Conservation (phyloP, 2,888 invertebrate species). For the Trisateles emortualis region DNA sequence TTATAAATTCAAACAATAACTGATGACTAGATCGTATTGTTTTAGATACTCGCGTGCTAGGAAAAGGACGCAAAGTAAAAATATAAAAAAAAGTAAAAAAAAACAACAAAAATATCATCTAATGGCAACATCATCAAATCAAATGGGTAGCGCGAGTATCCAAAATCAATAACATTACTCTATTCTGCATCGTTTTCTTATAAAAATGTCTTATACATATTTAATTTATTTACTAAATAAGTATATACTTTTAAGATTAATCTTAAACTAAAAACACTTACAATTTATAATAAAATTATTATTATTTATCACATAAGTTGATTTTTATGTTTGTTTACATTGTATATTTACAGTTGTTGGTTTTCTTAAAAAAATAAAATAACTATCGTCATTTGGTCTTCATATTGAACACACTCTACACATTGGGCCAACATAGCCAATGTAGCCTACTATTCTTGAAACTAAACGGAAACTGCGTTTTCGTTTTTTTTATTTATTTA, state of each 20-base stretch:
- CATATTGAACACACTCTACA: too few species aligned
- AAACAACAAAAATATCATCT: conserved; percentile 1
- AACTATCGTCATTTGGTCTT: too few species aligned
- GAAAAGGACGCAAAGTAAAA: not conserved
- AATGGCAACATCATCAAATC: conserved; percentile 29
- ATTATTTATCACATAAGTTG: conserved; percentile 22
- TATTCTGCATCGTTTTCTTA: conserved; percentile 24
- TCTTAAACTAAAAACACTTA: too few species aligned
- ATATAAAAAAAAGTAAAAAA: not conserved
- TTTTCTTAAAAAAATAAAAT: too few species aligned
- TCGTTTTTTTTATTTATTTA: too few species aligned
- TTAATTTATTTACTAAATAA: not conserved
- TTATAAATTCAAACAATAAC: conserved; percentile 1
- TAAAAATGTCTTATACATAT: not conserved
- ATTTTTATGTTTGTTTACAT: too few species aligned
- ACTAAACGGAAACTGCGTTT: too few species aligned
- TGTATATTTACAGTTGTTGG: too few species aligned
- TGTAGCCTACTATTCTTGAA: too few species aligned
- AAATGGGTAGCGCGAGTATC: conserved; percentile 28
- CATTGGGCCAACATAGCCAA: too few species aligned
- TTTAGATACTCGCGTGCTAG: conserved; percentile 22
- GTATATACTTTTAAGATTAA: too few species aligned
- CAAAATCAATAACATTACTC: conserved; percentile 29
- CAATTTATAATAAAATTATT: not conserved
- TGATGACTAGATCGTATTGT: conserved; percentile 44